These are phyloP conservation scores for Lissocephala sabroskyi DNA, from an alignment of 2,888 invertebrate species.

Conservation along the genomic window DNA sequence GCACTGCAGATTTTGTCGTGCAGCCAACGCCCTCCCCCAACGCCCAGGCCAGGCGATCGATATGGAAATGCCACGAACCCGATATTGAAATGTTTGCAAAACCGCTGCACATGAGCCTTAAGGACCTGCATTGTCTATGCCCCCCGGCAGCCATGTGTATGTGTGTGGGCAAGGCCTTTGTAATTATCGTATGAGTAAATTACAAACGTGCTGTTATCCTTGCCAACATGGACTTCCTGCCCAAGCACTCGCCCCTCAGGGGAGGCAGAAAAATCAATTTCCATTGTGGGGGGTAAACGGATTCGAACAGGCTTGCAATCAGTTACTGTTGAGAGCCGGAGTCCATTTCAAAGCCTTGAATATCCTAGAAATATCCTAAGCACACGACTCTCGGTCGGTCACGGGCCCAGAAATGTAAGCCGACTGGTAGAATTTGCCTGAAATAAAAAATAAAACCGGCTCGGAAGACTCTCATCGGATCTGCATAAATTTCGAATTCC, in stretches of 20 bases:
- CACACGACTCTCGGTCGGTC: constrained; percentile 15
- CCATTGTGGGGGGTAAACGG: too few species aligned
- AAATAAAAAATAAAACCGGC: too few species aligned
- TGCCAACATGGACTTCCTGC: constrained; percentile 9
- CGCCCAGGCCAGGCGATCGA: constrained; percentile 29
- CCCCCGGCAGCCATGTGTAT: background rate
- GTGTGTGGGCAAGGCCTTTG: constrained; percentile 43
- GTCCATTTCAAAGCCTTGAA: too few species aligned
- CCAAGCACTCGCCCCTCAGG: too few species aligned
- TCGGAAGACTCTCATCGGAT: too few species aligned
- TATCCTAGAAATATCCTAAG: too few species aligned
- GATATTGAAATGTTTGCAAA: constrained; percentile 46
- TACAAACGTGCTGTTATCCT: constrained; percentile 37
- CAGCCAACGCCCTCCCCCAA: background rate
- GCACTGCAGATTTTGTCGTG: too few species aligned
- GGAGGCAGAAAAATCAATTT: constrained; percentile 36
- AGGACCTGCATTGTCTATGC: constrained; percentile 4
- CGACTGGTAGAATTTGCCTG: too few species aligned
- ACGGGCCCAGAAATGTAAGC: background rate
- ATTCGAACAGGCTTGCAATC: too few species aligned
- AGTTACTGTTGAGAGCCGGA: too few species aligned
- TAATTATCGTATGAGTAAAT: constrained; percentile 37
- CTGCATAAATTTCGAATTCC: too few species aligned
- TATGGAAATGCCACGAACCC: constrained; percentile 57
- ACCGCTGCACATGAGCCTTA: constrained; percentile 17